Evolutionary conservation across 2,113 vertebrate species (phyloP), one percentile per base, ranked within the genome.

Genomic region (Todiramphus saurophagus): DNA sequence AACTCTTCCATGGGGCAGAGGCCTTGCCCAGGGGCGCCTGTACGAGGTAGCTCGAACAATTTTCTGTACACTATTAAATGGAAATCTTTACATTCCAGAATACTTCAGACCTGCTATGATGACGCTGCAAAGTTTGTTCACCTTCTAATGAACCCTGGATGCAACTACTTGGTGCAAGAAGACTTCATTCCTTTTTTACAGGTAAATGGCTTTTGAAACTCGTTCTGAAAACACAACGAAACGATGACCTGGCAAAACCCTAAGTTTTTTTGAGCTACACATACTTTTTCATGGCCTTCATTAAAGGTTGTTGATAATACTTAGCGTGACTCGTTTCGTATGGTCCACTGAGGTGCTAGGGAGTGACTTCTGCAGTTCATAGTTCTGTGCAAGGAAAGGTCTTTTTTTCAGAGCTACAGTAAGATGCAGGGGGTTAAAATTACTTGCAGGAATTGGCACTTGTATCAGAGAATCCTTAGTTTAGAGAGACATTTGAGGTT

Each of bases 111-210:
- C 90, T 99, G 99, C 97, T 99, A 99, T 60, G 99, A 99, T 78
- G 99, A 99, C 33, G 98, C 99, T n/a, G 98, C 99, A 46, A 99
- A 98, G 98, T 99, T 99, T 94, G 97, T 99, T 88, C 99, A 99
- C 96, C 99, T 99, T 98, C 97, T 99, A 78, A 98, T 98, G 98
- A 99, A 97, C 92, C 99, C 99, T 83, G 99, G 99, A 89, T 99
- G 98, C 94, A 98, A 98, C 98, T 99, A 99, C 98, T 98, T 99
- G 98, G 99, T 99, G 97, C 99, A 99, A 98, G 99, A 99, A 82
- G 99, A 99, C 97, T 99, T 99, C 96, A 98, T 99, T 97, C 99
- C 99, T 96, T 99, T 99, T 98, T 97, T 99, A 95, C 99, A 99
- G 98, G 99, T 99, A 98, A 97, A 62, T 88, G 67, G 19, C n/a